phyloP scores from a whole-genome alignment of 2,113 vertebrate species.

The Phalacrocorax aristotelis region DNA sequence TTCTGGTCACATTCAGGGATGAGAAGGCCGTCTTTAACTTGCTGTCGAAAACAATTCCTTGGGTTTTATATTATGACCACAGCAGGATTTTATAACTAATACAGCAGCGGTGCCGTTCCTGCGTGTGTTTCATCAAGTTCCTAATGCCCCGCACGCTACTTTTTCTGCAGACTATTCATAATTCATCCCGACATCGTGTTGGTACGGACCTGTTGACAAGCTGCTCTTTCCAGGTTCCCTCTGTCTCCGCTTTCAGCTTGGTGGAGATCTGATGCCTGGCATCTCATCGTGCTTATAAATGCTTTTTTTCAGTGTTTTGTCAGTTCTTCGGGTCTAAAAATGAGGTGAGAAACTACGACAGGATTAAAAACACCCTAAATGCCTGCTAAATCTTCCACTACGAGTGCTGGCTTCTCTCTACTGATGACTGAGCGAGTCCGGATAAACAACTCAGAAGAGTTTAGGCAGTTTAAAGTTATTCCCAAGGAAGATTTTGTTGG shows the following conservation, averaged over 20 bases:
- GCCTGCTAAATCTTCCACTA: rapidly evolving
- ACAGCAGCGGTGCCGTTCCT: not conserved
- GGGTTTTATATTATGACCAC: rapidly evolving
- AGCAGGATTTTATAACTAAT: not conserved
- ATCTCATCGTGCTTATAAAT: rapidly evolving
- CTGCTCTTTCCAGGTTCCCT: not conserved
- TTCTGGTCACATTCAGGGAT: rapidly evolving
- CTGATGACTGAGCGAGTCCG: rapidly evolving
- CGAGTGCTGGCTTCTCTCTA: rapidly evolving
- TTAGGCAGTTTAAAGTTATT: not conserved
- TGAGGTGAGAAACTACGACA: rapidly evolving
- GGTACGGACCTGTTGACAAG: not conserved
- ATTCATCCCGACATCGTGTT: rapidly evolving
- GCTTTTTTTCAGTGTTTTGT: not conserved
- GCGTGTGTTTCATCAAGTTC: rapidly evolving
- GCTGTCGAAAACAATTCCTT: not conserved
- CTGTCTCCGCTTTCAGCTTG: not conserved
- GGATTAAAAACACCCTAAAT: not conserved
- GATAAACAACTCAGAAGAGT: not conserved
- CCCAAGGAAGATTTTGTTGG: rapidly evolving
- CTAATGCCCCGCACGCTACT: rapidly evolving
- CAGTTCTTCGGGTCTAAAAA: not conserved
- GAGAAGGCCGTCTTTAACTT: rapidly evolving
- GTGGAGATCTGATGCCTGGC: not conserved
- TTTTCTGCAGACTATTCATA: no score